Percentiles rank a stretch among this genome's conserved stretches.
These are phyloP conservation scores for Caenorhabditis uteleia DNA, from an alignment of 2,888 invertebrate genomes.

Conservation along the genomic window DNA sequence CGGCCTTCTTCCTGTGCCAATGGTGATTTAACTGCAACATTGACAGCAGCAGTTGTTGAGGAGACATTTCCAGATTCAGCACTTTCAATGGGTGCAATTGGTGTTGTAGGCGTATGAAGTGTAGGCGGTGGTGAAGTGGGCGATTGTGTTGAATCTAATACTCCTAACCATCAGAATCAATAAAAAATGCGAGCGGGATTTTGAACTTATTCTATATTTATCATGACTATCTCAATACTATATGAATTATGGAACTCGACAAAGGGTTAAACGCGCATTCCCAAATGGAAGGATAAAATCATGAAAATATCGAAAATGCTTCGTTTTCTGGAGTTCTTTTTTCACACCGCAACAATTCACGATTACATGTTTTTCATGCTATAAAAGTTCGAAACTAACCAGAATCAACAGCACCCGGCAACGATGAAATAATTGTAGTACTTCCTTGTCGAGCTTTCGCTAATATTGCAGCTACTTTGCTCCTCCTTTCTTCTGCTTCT, in stretches of 20 bases:
- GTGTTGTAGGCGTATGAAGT: conserved; percentile 8
- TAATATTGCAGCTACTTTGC: conserved; percentile 27
- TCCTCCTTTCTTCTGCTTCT: conserved; percentile 25
- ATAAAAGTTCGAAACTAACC: no score
- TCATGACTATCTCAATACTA: no score
- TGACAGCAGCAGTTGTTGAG: not conserved
- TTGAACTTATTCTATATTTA: no score
- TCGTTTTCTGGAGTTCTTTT: no score
- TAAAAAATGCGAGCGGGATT: no score
- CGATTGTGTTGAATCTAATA: conserved; percentile 21
- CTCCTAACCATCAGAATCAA: conserved; percentile 6
- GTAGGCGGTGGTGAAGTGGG: conserved; percentile 15
- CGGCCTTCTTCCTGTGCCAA: conserved; percentile 12
- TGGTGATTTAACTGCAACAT: conserved; percentile 7
- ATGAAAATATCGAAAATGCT: no score
- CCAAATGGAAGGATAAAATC: no score
- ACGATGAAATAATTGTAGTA: conserved; percentile 14
- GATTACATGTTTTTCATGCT: no score
- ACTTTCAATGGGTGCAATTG: no score
- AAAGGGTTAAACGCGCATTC: no score
- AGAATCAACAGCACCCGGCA: conserved; percentile 13
- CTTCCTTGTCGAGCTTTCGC: conserved; percentile 34
- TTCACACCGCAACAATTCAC: no score
- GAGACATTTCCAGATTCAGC: conserved; percentile 9
- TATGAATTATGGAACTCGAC: no score